Conservation (phyloP, 1,140 invertebrate genomes). For the Diorhabda elongata region DNA sequence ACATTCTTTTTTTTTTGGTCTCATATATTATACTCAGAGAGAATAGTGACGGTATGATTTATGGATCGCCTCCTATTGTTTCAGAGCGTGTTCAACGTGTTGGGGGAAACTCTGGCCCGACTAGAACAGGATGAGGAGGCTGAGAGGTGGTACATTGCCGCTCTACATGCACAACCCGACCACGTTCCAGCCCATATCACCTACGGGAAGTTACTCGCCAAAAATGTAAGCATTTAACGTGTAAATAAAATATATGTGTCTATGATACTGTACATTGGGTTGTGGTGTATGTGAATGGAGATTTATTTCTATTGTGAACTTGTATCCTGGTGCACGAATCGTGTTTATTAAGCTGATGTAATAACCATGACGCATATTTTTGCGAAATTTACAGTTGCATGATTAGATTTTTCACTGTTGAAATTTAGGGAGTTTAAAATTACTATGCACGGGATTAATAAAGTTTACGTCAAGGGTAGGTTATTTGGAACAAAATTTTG, state of each 20-base stretch:
- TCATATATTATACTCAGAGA: background rate
- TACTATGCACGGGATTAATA: no score
- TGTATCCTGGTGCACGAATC: no score
- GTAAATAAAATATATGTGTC: background rate
- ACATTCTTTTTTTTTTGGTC: background rate
- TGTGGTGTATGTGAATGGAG: no score
- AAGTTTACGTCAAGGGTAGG: no score
- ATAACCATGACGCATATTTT: no score
- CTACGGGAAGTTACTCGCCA: conserved; percentile 83
- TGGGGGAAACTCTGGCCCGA: conserved; percentile 80
- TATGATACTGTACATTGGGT: no score
- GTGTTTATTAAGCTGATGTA: no score
- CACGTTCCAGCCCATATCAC: conserved; percentile 86
- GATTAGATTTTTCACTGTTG: no score
- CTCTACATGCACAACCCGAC: conserved; percentile 74
- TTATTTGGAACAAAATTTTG: no score
- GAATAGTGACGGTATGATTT: conserved; percentile 31
- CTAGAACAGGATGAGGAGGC: conserved; percentile 75
- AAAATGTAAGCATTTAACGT: conserved; percentile 72
- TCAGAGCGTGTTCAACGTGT: conserved; percentile 78
- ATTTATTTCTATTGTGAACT: no score
- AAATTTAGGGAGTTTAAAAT: no score
- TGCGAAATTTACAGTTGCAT: no score
- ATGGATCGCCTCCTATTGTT: conserved; percentile 31
- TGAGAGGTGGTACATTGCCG: conserved; percentile 78